Base-by-base conservation (phyloP, 2,888 invertebrate species). In the Idaea straminata region DNA sequence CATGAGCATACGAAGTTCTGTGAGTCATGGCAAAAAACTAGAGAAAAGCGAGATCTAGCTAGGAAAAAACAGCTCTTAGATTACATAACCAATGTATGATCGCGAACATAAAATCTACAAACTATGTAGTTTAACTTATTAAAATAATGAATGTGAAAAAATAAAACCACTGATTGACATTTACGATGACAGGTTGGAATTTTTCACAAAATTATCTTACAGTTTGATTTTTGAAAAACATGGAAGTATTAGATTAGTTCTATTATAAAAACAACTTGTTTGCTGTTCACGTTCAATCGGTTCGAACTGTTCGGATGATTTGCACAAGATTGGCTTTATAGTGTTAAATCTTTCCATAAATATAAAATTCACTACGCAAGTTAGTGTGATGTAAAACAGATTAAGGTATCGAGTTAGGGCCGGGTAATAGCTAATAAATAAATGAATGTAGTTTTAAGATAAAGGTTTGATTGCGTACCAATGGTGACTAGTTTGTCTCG, bases 391-490 rank as follows among this genome's bases (percentile, higher is more conserved):
- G 25, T 25, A 25, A 25, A 25, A 25, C 3, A 25, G 25, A 3
- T 25, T 25, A 1, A 25, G 25, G 25, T 25, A 25, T 25, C 25
- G 25, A 25, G 25, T 25, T 25, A 25, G 25, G 25, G n/a, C n/a
- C n/a, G n/a, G n/a, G 25, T 36, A 7, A 36, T 10, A 36, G 62
- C 60, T 36, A 36, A 7, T 61, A 61, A 60, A 64, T 68, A 64
- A 47, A 15, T 59, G 59, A 66, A 66, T 36, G 63, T 61, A 36
- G 16, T 61, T 63, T 67, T 61, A 63, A 61, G 25, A 62, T 64
- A 64, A 69, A 64, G 66, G 10, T 69, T 69, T 67, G 66, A 70
- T 65, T 64, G 61, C 61, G 62, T 63, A 60, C 61, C 35, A 61
- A 57, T 64, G 65, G 47, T 61, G 34, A 65, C 62, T 59, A 62